A percentile compares a stretch with the other conserved stretches of the same genome.
Evolutionary conservation across 2,888 invertebrate species (phyloP).

Genomic region (Eurytoma adleriae): DNA sequence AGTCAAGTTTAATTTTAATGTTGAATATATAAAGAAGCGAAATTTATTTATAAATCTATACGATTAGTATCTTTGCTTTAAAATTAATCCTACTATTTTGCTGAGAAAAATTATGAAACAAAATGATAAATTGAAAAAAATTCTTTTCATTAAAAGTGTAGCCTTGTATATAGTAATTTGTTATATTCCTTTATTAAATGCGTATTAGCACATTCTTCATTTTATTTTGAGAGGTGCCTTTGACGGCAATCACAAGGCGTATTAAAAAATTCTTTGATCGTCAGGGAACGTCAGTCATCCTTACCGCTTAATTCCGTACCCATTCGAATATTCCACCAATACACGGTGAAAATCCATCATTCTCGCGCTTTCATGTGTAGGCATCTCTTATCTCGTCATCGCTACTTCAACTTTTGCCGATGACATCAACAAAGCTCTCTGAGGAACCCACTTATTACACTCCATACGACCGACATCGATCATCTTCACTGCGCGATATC

Average conservation of each 20-base stretch:
- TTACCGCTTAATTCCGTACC: slow-evolving; percentile 27
- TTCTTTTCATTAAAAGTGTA: no score
- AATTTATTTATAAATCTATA: no score
- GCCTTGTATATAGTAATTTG: no score
- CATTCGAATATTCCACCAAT: slow-evolving; percentile 50
- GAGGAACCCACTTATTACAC: slow-evolving; percentile 54
- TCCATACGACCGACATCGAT: slow-evolving; percentile 52
- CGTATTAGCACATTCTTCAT: no score
- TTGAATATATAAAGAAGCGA: no score
- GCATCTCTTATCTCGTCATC: slow-evolving; percentile 48
- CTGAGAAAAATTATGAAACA: no score
- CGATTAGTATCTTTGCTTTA: no score
- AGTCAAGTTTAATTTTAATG: no score
- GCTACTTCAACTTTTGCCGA: slow-evolving; percentile 46
- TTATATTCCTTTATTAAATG: no score
- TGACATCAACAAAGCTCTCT: slow-evolving; percentile 50
- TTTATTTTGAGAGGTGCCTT: background rate
- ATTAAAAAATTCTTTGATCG: slow-evolving; percentile 27
- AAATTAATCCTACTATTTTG: no score
- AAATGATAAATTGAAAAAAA: no score
- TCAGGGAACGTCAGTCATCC: slow-evolving; percentile 25
- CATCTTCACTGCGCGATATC: slow-evolving; percentile 46
- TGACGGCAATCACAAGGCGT: slow-evolving; percentile 13
- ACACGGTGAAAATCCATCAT: slow-evolving; percentile 52
- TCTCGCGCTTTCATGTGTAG: slow-evolving; percentile 23